Conservation (phyloP, 2,113 vertebrate species). For the Erythrolamprus reginae region DNA sequence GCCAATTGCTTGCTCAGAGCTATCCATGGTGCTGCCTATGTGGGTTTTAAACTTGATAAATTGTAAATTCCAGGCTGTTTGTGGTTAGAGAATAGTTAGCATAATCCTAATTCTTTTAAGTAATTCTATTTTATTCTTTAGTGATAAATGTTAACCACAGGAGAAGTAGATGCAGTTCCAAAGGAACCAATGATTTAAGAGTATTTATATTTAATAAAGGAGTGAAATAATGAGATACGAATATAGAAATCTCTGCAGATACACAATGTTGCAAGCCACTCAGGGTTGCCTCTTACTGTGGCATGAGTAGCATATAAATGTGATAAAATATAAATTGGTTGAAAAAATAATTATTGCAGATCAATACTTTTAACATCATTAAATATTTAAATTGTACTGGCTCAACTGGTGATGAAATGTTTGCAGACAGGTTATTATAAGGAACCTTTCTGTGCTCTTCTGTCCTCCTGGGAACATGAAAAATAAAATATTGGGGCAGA, state of each 20-base stretch:
- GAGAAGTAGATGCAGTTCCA: background rate
- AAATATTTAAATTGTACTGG: background rate
- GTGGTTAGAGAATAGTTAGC: background rate
- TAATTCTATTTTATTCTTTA: background rate
- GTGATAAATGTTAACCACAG: background rate
- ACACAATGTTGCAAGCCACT: background rate
- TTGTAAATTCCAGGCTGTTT: background rate
- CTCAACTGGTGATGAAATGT: background rate
- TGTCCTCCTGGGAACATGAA: background rate
- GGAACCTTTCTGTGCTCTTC: background rate
- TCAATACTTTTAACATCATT: background rate
- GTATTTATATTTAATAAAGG: background rate
- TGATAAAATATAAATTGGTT: background rate
- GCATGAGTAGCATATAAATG: background rate
- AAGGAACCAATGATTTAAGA: background rate
- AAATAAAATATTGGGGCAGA: background rate
- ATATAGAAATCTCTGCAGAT: background rate
- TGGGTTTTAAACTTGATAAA: background rate
- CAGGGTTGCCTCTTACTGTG: background rate
- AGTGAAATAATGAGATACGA: background rate
- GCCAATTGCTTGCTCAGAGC: background rate
- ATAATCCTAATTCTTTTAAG: background rate
- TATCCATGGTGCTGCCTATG: background rate
- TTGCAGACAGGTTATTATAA: background rate
- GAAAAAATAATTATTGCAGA: background rate